Evolutionary conservation across 2,113 vertebrate species (phyloP), one percentile per base, ranked within the genome.

Genomic region (Myotis brandtii): DNA sequence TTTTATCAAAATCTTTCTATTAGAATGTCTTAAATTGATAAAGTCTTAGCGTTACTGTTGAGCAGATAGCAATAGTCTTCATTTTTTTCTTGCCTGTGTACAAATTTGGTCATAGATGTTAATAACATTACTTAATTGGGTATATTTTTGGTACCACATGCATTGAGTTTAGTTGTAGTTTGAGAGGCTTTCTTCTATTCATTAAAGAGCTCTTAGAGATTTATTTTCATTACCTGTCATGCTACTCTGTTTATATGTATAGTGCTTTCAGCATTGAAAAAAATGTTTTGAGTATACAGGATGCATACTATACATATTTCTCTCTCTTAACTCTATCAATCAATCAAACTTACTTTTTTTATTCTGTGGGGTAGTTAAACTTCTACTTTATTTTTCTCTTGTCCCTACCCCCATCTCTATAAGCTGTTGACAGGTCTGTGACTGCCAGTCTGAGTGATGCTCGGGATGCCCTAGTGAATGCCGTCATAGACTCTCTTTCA

Each of bases 401-500:
- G n/a, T 64, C 30, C 25, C 34, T 64, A 34, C 2, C 64, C 81
- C 81, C n/a, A 86, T 25, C 95, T 64, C 52, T 18, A 75, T 6
- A 59, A 99, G 99, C 99, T 86, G 99, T 99, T 93, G 99, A 99
- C 92, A 98, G 99, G 27, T 99, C 99, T 0, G 98, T 99, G 82
- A 98, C 99, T 0, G 99, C 99, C n/a, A 99, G 99, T 37, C 90
- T 99, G 96, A 99, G 99, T 9, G 99, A 99, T 1, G 99, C 99
- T 82, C 98, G 99, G 11, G 99, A 99, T 16, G 99, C 99, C 13
- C 94, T 99, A 96, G 99, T 99, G 93, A 99, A 99, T 0, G 99
- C 99, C 0, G 99, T 99, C 96, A 99, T 99, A 0, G 99, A 99
- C 95, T 99, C 99, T 0, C 96, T 99, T 12, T 95, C 98, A 2